These are phyloP conservation scores for Porites australiensis DNA, from an alignment of 64 coral and sea anemone species.

Conservation along the genomic window DNA sequence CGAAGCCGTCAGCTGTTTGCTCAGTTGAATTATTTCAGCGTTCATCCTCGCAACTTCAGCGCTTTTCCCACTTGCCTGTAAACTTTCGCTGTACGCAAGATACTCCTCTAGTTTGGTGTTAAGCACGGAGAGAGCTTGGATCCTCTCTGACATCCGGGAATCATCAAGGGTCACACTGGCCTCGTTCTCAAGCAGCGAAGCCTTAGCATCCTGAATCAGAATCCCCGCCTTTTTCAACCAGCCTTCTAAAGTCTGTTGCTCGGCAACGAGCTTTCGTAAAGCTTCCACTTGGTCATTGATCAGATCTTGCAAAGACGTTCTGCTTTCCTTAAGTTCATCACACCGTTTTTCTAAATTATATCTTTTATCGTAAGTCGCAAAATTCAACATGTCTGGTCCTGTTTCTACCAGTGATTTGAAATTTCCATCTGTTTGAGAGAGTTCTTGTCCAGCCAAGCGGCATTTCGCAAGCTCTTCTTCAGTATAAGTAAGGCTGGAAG, in stretches of 20 bases:
- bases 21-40: conserved; percentile 32
- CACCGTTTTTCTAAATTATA: conserved; percentile 6
- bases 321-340: conserved; percentile 21
- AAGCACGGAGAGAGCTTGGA: conserved; percentile 10
- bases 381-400: not conserved
- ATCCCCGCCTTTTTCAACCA: conserved; percentile 65
- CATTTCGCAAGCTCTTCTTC: conserved; percentile 22
- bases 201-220: conserved; percentile 21
- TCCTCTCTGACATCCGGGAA: not conserved
- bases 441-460: not conserved
- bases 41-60: conserved; percentile 30
- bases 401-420: conserved; percentile 14
- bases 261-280: conserved; percentile 65
- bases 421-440: conserved; percentile 54
- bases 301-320: conserved; percentile 18
- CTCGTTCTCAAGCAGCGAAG: not conserved
- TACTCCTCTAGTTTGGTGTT: conserved; percentile 62
- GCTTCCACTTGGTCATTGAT: conserved; percentile 48
- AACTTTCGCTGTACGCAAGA: conserved; percentile 36
- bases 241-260: conserved; percentile 77
- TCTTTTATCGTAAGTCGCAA: not conserved
- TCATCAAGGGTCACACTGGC: not conserved
- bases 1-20: conserved; percentile 6
- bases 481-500: not conserved
- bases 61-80: conserved; percentile 6